phyloP scores from a whole-genome alignment of 1,140 invertebrate species.

The Hyles vespertilio region DNA sequence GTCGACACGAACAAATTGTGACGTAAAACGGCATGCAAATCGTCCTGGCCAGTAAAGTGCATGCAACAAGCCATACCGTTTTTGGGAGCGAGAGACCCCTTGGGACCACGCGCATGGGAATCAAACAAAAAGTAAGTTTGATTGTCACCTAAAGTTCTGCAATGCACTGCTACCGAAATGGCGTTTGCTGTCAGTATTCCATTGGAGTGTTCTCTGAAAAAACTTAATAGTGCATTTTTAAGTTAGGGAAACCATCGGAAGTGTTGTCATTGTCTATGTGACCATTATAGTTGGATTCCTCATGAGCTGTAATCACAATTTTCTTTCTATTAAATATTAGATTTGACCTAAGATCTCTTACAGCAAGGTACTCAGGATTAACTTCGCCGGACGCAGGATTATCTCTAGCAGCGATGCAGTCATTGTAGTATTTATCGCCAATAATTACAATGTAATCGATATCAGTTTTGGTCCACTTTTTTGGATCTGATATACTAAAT shows the following conservation, averaged over 20 bases:
- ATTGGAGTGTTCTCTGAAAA: slow-evolving; percentile 17
- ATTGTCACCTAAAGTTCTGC: slow-evolving; percentile 7
- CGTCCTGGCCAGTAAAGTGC: slow-evolving; percentile 16
- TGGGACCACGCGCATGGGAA: slow-evolving; percentile 22
- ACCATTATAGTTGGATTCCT: slow-evolving; percentile 19
- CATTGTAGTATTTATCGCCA: slow-evolving; percentile 22
- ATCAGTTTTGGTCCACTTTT: slow-evolving; percentile 16
- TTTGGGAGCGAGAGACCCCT: slow-evolving; percentile 9
- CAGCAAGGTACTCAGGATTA: slow-evolving; percentile 18
- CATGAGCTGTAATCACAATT: slow-evolving; percentile 8
- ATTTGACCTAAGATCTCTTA: slow-evolving; percentile 15
- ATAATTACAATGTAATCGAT: slow-evolving; percentile 20
- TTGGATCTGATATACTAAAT: slow-evolving; percentile 16
- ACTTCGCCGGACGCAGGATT: slow-evolving; percentile 11
- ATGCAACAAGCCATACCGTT: slow-evolving; percentile 25
- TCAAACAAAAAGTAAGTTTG: slow-evolving; percentile 19
- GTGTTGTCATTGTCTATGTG: slow-evolving; percentile 20
- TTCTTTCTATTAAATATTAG: slow-evolving; percentile 9
- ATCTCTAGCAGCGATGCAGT: slow-evolving; percentile 18
- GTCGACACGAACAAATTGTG: slow-evolving; percentile 21
- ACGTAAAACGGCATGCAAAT: slow-evolving; percentile 21
- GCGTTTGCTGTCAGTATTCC: slow-evolving; percentile 22
- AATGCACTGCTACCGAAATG: slow-evolving; percentile 19
- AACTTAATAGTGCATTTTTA: slow-evolving; percentile 20
- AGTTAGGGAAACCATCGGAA: slow-evolving; percentile 22